Evolutionary conservation across 2,888 invertebrate genomes (phyloP).

Genomic region (Pantelozetes paolii): DNA sequence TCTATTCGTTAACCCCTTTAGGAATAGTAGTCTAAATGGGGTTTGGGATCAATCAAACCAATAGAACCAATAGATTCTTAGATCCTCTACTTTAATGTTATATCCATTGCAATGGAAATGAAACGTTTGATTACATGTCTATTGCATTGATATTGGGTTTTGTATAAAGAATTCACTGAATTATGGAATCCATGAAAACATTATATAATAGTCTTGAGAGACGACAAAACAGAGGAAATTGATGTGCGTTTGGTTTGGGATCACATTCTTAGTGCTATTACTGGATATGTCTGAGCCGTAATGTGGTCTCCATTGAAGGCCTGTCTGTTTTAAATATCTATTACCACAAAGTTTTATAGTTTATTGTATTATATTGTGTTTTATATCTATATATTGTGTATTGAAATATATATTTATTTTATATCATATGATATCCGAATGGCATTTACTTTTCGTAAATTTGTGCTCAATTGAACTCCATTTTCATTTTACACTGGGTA

Average conservation of each 20-base stretch:
- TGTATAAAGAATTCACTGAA: conserved; percentile 8
- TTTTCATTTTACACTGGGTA: conserved; percentile 12
- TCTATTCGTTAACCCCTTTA: conserved; percentile 18
- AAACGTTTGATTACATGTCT: conserved; percentile 29
- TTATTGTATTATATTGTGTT: background rate
- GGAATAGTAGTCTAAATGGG: conserved; percentile 16
- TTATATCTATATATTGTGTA: too few species aligned
- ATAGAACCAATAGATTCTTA: background rate
- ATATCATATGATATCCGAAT: conserved; percentile 9
- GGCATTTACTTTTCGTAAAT: conserved; percentile 30
- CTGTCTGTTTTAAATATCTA: conserved; percentile 29
- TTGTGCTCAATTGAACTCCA: conserved; percentile 30
- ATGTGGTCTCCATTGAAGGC: conserved; percentile 8
- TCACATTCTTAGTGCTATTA: conserved; percentile 24
- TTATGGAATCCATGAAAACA: conserved; percentile 27
- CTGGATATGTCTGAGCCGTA: conserved; percentile 8
- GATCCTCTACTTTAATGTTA: background rate
- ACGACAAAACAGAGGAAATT: conserved; percentile 22
- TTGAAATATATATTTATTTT: conserved; percentile 27
- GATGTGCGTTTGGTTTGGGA: conserved; percentile 29
- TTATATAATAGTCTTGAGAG: conserved; percentile 29
- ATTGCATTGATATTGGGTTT: conserved; percentile 29
- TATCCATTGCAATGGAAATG: conserved; percentile 6
- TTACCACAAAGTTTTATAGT: conserved; percentile 25
- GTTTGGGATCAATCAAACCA: conserved; percentile 15